phyloP scores from a whole-genome alignment of 35 echinoderm and acorn worm genomes.

The Acanthaster planci region DNA sequence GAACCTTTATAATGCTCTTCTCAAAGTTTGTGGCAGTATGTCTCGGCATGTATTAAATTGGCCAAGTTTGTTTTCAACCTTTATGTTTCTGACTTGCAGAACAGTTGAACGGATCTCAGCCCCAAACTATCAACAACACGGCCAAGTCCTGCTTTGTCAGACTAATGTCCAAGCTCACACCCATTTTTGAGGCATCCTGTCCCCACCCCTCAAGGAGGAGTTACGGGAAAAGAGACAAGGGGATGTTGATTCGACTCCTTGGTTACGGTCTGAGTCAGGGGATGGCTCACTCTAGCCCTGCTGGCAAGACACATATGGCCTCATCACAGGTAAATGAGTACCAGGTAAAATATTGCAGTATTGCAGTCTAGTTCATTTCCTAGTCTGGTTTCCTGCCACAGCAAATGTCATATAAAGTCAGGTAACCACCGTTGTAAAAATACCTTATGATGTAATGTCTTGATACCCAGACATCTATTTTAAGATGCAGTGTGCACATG shows the following conservation, averaged over 20 bases:
- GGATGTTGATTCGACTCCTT: constrained; percentile 38
- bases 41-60: no score
- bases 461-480: no score
- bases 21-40: no score
- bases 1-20: no score
- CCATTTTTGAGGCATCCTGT: constrained; percentile 41
- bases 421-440: no score
- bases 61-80: no score
- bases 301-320: not conserved
- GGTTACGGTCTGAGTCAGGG: constrained; percentile 54
- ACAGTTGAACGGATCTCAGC: constrained; percentile 19
- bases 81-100: not conserved
- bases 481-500: no score
- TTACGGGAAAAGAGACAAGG: constrained; percentile 45
- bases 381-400: no score
- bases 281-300: constrained; percentile 39
- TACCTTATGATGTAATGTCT: no score
- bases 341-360: no score
- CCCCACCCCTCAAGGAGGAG: not conserved
- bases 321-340: constrained; percentile 28
- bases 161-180: constrained; percentile 39
- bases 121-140: constrained; percentile 17
- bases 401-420: no score
- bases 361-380: no score
- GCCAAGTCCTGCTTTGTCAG: constrained; percentile 47